phyloP scores from a whole-genome alignment of 2,113 vertebrate genomes.

The Nicator chloris region DNA sequence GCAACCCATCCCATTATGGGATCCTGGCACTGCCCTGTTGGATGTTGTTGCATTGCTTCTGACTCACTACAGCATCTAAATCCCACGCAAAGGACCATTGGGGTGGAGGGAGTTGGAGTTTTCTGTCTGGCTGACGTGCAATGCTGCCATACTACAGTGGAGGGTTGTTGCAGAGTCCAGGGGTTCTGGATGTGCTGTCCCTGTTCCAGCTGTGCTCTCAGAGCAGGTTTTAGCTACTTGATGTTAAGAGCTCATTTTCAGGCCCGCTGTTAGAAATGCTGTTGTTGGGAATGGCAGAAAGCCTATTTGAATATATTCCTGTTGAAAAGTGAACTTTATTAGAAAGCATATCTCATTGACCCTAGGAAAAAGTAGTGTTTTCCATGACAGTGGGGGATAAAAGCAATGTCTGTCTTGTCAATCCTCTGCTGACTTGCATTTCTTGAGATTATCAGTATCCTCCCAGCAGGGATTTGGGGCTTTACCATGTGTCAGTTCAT shows the following conservation, averaged over 20 bases:
- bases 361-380: background rate
- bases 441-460: background rate
- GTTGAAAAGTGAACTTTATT: background rate
- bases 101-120: background rate
- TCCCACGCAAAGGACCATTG: background rate
- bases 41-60: constrained; percentile 17
- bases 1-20: constrained; percentile 3
- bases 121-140: background rate
- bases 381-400: background rate
- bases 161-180: background rate
- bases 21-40: constrained; percentile 19
- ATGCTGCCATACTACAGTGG: background rate
- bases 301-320: background rate
- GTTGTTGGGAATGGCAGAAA: background rate
- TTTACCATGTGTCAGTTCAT: background rate
- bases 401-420: background rate
- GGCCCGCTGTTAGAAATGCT: background rate
- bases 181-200: background rate
- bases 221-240: background rate
- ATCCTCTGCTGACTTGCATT: background rate
- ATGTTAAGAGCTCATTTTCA: background rate
- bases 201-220: background rate
- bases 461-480: background rate
- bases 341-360: background rate
- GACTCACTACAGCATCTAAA: constrained; percentile 5